phyloP scores from a whole-genome alignment of 2,113 vertebrate species.

The Mormyrus iriodes region DNA sequence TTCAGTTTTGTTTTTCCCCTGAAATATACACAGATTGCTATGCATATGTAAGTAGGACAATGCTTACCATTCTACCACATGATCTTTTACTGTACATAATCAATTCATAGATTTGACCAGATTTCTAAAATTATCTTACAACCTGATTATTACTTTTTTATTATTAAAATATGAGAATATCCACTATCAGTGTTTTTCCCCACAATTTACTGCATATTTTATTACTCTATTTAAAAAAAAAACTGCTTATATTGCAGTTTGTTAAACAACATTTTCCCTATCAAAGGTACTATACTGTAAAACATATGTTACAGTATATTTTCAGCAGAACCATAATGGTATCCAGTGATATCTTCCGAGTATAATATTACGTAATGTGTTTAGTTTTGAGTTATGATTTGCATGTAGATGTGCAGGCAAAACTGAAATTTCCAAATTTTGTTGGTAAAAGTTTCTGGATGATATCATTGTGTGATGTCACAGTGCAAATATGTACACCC shows the following conservation, averaged over 20 bases:
- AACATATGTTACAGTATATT: background rate
- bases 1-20: background rate
- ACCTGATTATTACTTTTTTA: background rate
- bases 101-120: background rate
- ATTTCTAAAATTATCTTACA: background rate
- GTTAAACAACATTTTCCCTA: background rate
- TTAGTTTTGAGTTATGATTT: background rate
- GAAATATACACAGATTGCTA: background rate
- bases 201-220: background rate
- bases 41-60: background rate
- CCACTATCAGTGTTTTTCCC: background rate
- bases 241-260: background rate
- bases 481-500: background rate
- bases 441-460: background rate
- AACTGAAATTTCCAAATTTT: background rate
- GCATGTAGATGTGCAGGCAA: background rate
- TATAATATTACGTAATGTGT: background rate
- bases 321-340: background rate
- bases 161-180: background rate
- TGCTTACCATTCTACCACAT: background rate
- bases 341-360: background rate
- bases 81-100: background rate
- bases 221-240: background rate
- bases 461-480: background rate
- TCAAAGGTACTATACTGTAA: background rate